A percentile compares a stretch with the other conserved stretches of the same genome.
phyloP scores from a whole-genome alignment of 92 coral and sea anemone species.

The Zoanthus gigantus region DNA sequence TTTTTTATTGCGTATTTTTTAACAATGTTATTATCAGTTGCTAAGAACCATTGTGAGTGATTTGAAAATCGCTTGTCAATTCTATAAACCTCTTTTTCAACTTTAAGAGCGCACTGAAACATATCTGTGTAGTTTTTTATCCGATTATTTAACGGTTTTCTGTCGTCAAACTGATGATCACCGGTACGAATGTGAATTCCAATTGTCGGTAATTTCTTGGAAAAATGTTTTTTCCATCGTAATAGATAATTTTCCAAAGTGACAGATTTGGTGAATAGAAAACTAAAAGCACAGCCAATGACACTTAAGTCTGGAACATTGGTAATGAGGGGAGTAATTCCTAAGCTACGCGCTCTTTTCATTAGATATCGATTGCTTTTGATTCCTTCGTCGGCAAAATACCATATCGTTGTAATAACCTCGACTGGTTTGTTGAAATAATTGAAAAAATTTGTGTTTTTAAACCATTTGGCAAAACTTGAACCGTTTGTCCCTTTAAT shows the following conservation, averaged over 20 bases:
- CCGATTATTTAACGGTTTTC: constrained; percentile 61
- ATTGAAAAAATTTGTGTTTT: constrained; percentile 58
- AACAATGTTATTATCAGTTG: constrained; percentile 77
- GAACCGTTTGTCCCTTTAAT: constrained; percentile 70
- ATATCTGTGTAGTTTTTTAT: constrained; percentile 51
- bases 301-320: constrained; percentile 66
- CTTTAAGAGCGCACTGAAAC: constrained; percentile 78
- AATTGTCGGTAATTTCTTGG: constrained; percentile 59
- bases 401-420: constrained; percentile 83
- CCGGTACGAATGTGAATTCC: constrained; percentile 91
- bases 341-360: constrained; percentile 70
- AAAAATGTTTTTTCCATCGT: constrained; percentile 55
- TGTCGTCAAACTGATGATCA: constrained; percentile 78
- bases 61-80: constrained; percentile 15
- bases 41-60: constrained; percentile 78
- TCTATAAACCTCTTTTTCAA: constrained; percentile 62
- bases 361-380: constrained; percentile 68
- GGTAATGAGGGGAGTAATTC: constrained; percentile 69
- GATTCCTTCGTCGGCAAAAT: constrained; percentile 83
- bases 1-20: constrained; percentile 65
- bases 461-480: constrained; percentile 68
- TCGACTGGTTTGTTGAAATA: constrained; percentile 78
- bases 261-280: constrained; percentile 78
- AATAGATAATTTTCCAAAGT: constrained; percentile 61
- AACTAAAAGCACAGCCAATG: constrained; percentile 89